Evolutionary conservation across 2,113 vertebrate species (phyloP), one percentile per base, ranked within the genome.

Genomic region (Takifugu bimaculatus): DNA sequence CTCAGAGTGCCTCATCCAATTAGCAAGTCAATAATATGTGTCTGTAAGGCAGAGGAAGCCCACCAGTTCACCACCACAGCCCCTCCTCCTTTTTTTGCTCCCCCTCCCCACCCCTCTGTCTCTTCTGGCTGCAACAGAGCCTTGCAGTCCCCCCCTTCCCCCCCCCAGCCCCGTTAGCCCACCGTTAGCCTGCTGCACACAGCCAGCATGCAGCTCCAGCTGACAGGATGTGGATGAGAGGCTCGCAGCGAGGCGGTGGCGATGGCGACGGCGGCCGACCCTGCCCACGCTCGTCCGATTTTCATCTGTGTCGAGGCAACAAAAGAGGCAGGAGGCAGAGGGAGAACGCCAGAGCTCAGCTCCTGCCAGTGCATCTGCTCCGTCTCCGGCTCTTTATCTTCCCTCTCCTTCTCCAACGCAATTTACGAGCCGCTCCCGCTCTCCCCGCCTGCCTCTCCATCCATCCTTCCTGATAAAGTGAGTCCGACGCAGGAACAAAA

Each of bases 21-120:
- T 87, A 89, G 86, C 85, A 82, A 87, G 88, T 87, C 87, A 83
- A 85, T 87, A 87, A 84, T 83, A 88, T 86, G 86, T 79, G 85
- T 84, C 84, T 80, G 85, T 76, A 78, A 81, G 77, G 85, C 74
- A 85, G 80, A 85, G 81, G 78, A 86, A 88, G 80, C 83, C 74
- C 79, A 84, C 81, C 81, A 82, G 83, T 81, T 47, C 45, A 14
- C 81, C 86, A 70, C 70, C 74, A 72, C 75, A 51, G 79, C 85
- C 75, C 83, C 85, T 85, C 87, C 84, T 58, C 56, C 47, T 76
- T 74, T 7, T 35, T 7, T 7, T 35, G 5, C 32, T 35, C 65
- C 65, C 50, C 26, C 3, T 50, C 43, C 75, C 57, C 61, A 45
- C 68, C 57, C 43, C 35, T 53, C 69, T 68, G 78, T 68, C 66